A percentile compares a stretch with the other conserved stretches of the same genome.
These are phyloP conservation scores for Allobates femoralis DNA, from an alignment of 2,797 vertebrate species.

Conservation along the genomic window DNA sequence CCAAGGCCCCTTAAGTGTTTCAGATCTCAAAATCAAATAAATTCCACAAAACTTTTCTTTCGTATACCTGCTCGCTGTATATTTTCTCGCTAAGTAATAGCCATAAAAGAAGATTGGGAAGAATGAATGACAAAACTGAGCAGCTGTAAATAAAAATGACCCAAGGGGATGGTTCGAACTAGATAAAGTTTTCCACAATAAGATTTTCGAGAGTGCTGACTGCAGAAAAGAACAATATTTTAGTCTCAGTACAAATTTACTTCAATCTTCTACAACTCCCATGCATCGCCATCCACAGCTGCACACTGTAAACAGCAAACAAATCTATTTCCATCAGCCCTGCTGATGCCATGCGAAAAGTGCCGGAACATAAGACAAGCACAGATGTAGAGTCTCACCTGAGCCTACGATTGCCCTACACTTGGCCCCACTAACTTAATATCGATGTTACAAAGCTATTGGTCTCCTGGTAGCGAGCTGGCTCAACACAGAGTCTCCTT, in stretches of 20 bases:
- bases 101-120: conserved; percentile 66
- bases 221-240: conserved; percentile 83
- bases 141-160: conserved; percentile 83
- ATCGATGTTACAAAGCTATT: conserved; percentile 87
- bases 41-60: conserved; percentile 15
- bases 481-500: conserved; percentile 79
- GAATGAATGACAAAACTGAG: conserved; percentile 75
- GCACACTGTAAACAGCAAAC: conserved; percentile 90
- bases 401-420: conserved; percentile 88
- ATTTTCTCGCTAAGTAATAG: conserved; percentile 66
- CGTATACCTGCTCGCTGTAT: conserved; percentile 36
- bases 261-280: conserved; percentile 88
- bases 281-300: conserved; percentile 89
- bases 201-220: conserved; percentile 84
- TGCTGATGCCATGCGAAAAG: conserved; percentile 84
- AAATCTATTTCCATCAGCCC: conserved; percentile 84
- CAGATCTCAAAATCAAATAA: conserved; percentile 28
- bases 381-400: conserved; percentile 93
- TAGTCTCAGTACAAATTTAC: conserved; percentile 85
- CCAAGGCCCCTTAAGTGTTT: conserved; percentile 5
- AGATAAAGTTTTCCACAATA: conserved; percentile 87
- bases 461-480: conserved; percentile 83
- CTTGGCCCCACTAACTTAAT: conserved; percentile 85
- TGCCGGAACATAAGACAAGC: conserved; percentile 80
- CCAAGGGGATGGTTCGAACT: conserved; percentile 81